Percentiles rank a stretch among this genome's conserved stretches.
Conservation (phyloP, 2,888 invertebrate genomes). For the Drosophila siamana region DNA sequence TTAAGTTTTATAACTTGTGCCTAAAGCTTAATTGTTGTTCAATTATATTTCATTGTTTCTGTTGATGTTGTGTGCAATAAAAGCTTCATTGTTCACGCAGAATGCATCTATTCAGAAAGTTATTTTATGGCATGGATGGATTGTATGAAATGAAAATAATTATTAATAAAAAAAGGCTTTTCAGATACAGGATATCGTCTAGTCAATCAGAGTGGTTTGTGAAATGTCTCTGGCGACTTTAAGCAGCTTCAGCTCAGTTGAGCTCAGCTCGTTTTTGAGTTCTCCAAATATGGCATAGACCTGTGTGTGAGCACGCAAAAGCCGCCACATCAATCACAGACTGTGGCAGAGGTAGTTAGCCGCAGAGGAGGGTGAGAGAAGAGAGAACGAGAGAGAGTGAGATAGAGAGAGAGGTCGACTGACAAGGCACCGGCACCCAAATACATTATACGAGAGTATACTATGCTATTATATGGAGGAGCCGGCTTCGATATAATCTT, state of each 20-base stretch:
- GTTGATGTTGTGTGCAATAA: no score
- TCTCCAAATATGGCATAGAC: slow-evolving; percentile 55
- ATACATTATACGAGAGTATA: slow-evolving; percentile 60
- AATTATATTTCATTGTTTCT: no score
- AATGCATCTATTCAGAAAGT: no score
- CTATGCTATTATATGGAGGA: slow-evolving; percentile 32
- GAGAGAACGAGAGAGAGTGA: neutral
- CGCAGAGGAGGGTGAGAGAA: neutral
- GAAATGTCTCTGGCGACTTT: slow-evolving; percentile 3
- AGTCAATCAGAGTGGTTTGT: slow-evolving; percentile 1
- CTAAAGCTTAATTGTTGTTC: no score
- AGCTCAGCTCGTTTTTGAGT: slow-evolving; percentile 45
- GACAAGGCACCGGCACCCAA: slow-evolving; percentile 76
- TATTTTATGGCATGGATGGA: no score
- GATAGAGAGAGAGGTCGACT: slow-evolving; percentile 27
- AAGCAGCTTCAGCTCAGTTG: slow-evolving; percentile 21
- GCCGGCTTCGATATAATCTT: slow-evolving; percentile 70
- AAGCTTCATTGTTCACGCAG: no score
- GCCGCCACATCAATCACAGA: slow-evolving; percentile 70
- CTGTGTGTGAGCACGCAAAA: slow-evolving; percentile 28
- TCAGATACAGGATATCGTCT: neutral
- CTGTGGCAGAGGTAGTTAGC: slow-evolving; percentile 22
- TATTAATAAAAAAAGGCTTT: no score
- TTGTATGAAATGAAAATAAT: no score
- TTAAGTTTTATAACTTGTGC: neutral